These are phyloP conservation scores for Trypoxylon attenuatum DNA, from an alignment of 2,888 invertebrate species.

Conservation along the genomic window DNA sequence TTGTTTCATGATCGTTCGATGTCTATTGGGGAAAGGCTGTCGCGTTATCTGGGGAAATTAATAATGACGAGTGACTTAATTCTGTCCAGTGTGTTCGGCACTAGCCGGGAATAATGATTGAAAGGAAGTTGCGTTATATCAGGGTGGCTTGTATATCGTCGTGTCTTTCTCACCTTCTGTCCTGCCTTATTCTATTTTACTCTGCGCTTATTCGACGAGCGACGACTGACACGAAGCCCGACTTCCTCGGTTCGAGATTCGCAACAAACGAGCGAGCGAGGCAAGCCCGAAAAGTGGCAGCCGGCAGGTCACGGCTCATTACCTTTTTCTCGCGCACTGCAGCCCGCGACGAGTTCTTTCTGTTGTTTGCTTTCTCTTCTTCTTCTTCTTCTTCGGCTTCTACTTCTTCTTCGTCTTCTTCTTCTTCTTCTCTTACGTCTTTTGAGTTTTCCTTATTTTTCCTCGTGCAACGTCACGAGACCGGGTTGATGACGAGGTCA, in stretches of 20 bases:
- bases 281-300: constrained; percentile 15
- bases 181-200: constrained; percentile 55
- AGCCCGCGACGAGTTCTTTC: constrained; percentile 12
- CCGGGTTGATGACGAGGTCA: constrained; percentile 19
- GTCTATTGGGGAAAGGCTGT: not conserved
- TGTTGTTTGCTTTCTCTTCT: not conserved
- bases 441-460: constrained; percentile 3
- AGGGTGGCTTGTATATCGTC: constrained; percentile 28
- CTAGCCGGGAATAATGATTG: no score
- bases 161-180: constrained; percentile 33
- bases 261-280: constrained; percentile 1
- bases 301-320: constrained; percentile 19
- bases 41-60: not conserved
- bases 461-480: constrained; percentile 31
- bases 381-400: not conserved
- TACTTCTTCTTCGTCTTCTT: not conserved
- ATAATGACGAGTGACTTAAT: not conserved
- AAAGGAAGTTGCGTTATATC: constrained; percentile 11
- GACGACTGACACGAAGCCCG: constrained; percentile 56
- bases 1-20: not conserved
- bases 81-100: not conserved
- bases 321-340: constrained; percentile 23
- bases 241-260: constrained; percentile 48
- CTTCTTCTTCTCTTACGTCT: constrained; percentile 8
- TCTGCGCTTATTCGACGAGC: constrained; percentile 50